phyloP scores from a whole-genome alignment of 2,113 vertebrate genomes.

The Hoplias malabaricus region DNA sequence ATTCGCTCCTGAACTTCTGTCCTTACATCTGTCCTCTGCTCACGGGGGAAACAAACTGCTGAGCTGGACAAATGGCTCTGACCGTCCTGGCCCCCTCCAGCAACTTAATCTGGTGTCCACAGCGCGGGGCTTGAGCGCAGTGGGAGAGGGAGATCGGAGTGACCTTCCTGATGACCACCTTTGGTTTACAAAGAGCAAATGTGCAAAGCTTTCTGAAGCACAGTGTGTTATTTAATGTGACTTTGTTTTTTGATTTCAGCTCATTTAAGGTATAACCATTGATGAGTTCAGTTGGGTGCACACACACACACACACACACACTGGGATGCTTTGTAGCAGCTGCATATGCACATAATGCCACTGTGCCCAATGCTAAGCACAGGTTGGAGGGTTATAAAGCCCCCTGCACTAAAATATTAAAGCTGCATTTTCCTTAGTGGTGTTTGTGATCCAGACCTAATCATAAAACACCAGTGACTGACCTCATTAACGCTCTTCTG shows the following conservation, averaged over 20 bases:
- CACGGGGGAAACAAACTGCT: conserved; percentile 46
- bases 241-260: too few relatives aligned
- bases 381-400: too few relatives aligned
- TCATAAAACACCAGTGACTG: too few relatives aligned
- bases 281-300: too few relatives aligned
- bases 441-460: too few relatives aligned
- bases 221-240: neutral
- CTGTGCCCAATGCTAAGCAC: too few relatives aligned
- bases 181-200: conserved; percentile 50
- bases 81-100: conserved; percentile 25
- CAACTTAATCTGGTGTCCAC: conserved; percentile 23
- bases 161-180: conserved; percentile 56
- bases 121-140: neutral
- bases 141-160: conserved; percentile 44
- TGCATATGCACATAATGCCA: too few relatives aligned
- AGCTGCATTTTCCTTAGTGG: too few relatives aligned
- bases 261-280: neutral
- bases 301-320: too few relatives aligned
- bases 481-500: too few relatives aligned
- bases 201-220: neutral
- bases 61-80: conserved; percentile 41
- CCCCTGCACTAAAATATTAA: too few relatives aligned
- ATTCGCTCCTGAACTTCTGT: conserved; percentile 45
- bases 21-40: conserved; percentile 44
- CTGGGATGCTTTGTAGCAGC: too few relatives aligned